Base-by-base conservation (phyloP, 2,797 vertebrate genomes). In the Microctenopoma steveboyesi region DNA sequence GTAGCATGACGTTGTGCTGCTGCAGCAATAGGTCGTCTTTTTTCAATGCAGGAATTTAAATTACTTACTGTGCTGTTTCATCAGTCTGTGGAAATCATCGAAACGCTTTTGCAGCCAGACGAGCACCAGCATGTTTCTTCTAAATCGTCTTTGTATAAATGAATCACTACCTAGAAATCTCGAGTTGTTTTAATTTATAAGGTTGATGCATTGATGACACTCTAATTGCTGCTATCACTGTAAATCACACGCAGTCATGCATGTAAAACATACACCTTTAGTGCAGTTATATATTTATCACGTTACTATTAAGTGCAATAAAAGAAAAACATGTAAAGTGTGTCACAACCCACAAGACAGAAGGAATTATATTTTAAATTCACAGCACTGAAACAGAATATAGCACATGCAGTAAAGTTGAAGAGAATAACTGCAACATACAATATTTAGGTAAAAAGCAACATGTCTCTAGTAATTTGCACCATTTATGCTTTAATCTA, bases 21-120 rank as follows among this genome's bases (percentile, higher is more conserved):
- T 74, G 69, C 56, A 61, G 49, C 15, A 81, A 80, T 80, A 83
- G 46, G 37, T 78, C 74, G 53, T 28, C 16, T 78, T 79, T 78
- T 79, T 67, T 82, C 74, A 65, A 78, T 27, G 58, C 57, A 66
- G 72, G 54, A 69, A 66, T 79, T 61, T 67, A 42, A 76, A 72
- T 73, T 3, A 13, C 72, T 72, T 57, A 63, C 22, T 70, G 53
- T 55, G 56, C 14, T 0, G 13, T 67, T 80, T 84, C 5, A 64
- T 70, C 42, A 58, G 28, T 76, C 22, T 65, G 28, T 57, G 66
- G 72, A 81, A 81, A 81, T 81, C 69, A 65, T 39, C 69, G 69
- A 49, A 82, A 71, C 75, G 71, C 40, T 74, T 79, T 39, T 73
- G 33, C 64, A 60, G 62, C 48, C 18, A 16, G 60, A 77, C 87